Evolutionary conservation across 2,888 invertebrate species (phyloP), one percentile per base, ranked within the genome.

Genomic region (Leptogaster cylindrica): DNA sequence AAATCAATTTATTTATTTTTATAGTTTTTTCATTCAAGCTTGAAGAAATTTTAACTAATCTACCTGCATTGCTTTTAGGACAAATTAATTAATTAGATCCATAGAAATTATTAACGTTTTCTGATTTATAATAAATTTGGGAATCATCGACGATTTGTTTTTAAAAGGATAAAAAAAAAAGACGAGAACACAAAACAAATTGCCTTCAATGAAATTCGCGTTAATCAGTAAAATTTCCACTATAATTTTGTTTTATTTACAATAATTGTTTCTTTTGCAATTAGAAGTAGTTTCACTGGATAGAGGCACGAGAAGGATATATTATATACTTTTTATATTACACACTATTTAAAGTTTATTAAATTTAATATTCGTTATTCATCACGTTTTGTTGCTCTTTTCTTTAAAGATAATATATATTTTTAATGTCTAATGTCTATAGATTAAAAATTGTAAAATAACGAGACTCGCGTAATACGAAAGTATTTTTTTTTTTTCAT

Each of bases 291-390:
- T 52, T 52, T 52, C 18, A 31, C 8, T 52, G 52, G 33, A 52
- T 31, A 52, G 52, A 52, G 52, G 52, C 52, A 52, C 52, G 8
- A 52, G 52, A 52, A 52, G 52, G 46, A 46, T 23, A 46, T 23
- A 23, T 46, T 23, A n/a, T n/a, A n/a, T n/a, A n/a, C n/a, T n/a
- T n/a, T n/a, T 23, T 31, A 7, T 7, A 31, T 31, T 31, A 23
- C 12, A 46, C 46, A 46, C n/a, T 52, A 52, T 31, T 52, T n/a
- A 52, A 31, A 25, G 27, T 12, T 27, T 25, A 27, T 25, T 3
- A 6, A 12, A 12, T 50, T 12, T 27, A 27, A 27, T 50, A 12
- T 50, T 28, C 28, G 27, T n/a, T 31, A n/a, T 33, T 52, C 31
- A 52, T 52, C 52, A 52, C 33, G 52, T 52, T 52, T 33, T 36